phyloP scores from a whole-genome alignment of 2,888 invertebrate genomes.

The Nycteola revayana region DNA sequence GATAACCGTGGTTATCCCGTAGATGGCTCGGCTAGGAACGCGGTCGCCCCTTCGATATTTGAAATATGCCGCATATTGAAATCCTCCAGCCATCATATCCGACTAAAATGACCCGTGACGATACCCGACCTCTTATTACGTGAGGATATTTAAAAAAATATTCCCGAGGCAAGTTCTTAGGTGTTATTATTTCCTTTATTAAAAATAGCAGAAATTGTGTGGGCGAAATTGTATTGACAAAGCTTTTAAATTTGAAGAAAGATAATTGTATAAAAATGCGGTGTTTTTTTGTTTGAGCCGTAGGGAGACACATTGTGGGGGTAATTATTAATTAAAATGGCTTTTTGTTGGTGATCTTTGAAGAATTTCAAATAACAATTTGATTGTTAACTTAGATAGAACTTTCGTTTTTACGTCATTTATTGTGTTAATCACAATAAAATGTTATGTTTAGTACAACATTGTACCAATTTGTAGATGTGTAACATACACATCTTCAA shows the following conservation, averaged over 20 bases:
- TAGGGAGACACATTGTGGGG: no score
- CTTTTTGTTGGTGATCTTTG: no score
- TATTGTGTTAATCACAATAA: no score
- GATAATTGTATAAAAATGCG: no score
- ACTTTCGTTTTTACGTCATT: no score
- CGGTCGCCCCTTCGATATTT: slow-evolving; percentile 60
- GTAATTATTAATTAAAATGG: no score
- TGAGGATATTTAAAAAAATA: slow-evolving; percentile 40
- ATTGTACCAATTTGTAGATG: no score
- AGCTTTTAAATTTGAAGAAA: slow-evolving; percentile 7
- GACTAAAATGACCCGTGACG: slow-evolving; percentile 61
- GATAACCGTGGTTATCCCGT: slow-evolving; percentile 50
- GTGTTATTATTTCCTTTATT: slow-evolving; percentile 34
- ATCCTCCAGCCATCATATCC: slow-evolving; percentile 64
- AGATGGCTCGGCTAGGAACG: slow-evolving; percentile 47
- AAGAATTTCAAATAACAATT: no score
- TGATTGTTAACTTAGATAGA: no score
- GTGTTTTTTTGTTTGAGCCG: no score
- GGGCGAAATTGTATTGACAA: slow-evolving; percentile 7
- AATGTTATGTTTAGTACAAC: no score
- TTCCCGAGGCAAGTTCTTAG: slow-evolving; percentile 20
- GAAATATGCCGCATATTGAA: slow-evolving; percentile 76
- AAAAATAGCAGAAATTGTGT: slow-evolving; percentile 30
- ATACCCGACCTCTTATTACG: slow-evolving; percentile 47
- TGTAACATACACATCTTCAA: no score